Conservation (phyloP, 2,888 invertebrate species). For the Hecatera dysodea region DNA sequence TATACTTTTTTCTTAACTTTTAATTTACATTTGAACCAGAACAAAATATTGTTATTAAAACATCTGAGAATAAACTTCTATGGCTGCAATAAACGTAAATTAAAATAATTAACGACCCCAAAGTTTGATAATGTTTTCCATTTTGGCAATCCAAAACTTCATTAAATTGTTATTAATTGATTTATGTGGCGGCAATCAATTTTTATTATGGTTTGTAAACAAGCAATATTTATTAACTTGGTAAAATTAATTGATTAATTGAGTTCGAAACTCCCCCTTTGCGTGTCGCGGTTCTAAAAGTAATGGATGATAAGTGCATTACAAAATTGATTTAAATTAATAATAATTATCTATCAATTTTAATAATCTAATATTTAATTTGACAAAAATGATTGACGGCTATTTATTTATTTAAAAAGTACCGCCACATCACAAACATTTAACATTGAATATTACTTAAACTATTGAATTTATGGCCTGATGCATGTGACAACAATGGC, state of each 20-base stretch:
- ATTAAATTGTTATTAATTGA: constrained; percentile 47
- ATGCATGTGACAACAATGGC: too few relatives aligned
- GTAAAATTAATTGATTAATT: constrained; percentile 29
- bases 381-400: too few relatives aligned
- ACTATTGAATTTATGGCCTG: too few relatives aligned
- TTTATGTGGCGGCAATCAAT: constrained; percentile 44
- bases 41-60: background rate
- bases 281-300: background rate
- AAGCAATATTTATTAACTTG: constrained; percentile 32
- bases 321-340: background rate
- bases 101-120: constrained; percentile 23
- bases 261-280: background rate
- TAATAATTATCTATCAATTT: background rate
- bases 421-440: too few relatives aligned
- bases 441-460: too few relatives aligned
- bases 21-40: background rate
- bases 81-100: constrained; percentile 32
- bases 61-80: background rate
- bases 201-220: constrained; percentile 33
- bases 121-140: constrained; percentile 39
- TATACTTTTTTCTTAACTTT: background rate
- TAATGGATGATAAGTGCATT: background rate
- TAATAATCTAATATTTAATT: background rate
- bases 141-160: constrained; percentile 45
- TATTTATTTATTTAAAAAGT: too few relatives aligned